Evolutionary conservation across 2,888 invertebrate species (phyloP), one percentile per base, ranked within the genome.

Genomic region (Tineola bisselliella): DNA sequence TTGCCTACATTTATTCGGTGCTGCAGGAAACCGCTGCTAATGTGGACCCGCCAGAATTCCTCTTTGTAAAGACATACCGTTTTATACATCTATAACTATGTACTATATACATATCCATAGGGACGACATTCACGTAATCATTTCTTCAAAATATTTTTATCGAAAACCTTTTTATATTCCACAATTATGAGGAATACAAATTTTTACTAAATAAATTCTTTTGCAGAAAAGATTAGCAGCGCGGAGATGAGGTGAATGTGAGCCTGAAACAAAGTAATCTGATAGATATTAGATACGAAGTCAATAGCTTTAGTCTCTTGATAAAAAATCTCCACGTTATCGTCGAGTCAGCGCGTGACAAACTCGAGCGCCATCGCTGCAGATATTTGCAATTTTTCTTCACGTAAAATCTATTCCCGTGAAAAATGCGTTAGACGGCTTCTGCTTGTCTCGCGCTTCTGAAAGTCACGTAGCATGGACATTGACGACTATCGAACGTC

Each of bases 1-100:
- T 84, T 81, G 77, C 81, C 74, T 74, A 75, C 83, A 83, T 82
- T 84, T 82, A 80, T 81, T 76, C 72, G 73, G 72, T 72, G 74
- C 75, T 70, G 73, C 70, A 74, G 78, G 72, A 74, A 81, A 74
- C 76, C 75, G 71, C 73, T 68, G 71, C 75, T 81, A 81, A 82
- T 82, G 77, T 76, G 73, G 67, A 72, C 69, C 66, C 70, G 65
- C 68, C 69, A 70, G 71, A 73, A 77, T 76, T 73, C 72, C 70
- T 72, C 73, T 76, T 73, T 76, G 71, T 74, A 69, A 25, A 63
- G 59, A 61, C 66, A 66, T 66, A 62, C 61, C 62, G 63, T 5
- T 58, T 33, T 58, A 58, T 58, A 25, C 25, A 25, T 25, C 25
- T 25, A 6, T 25, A 4, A 4, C 4, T 25, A 25, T 25, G 4